Base-by-base conservation (phyloP, 2,888 invertebrate species). In the Cheilosia variabilis region DNA sequence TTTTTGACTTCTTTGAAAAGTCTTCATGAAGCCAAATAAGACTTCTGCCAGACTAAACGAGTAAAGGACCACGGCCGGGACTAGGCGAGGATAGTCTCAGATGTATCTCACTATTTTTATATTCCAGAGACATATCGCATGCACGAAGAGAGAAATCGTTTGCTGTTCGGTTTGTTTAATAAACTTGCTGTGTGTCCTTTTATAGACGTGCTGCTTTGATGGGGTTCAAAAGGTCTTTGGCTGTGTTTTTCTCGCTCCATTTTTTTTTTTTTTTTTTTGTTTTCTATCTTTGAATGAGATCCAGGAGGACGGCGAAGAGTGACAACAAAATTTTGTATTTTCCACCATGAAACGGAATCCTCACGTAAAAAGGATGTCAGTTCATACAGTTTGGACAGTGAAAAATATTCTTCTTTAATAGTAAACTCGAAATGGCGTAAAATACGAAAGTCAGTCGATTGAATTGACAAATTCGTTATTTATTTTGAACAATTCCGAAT, bases 131-230 rank as follows among this genome's bases (percentile, higher is more conserved):
- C 76, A 86, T 68, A 81, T 76, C 75, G 79, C 62, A 45, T 73
- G 86, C 65, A 52, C 19, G 24, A 47, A 24, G 43, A 65, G 55
- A 62, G 71, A 65, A 79, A 79, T 65, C 63, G 47, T 79, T 63
- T 83, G 52, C 79, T 65, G 34, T 68, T 81, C 31, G 72, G 76
- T 77, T 68, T 76, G 86, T 81, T 86, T 86, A 86, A 77, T 86
- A 86, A 81, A 81, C 81, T 81, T 45, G 72, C 65, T 86, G 55
- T 57, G 58, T 76, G 63, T 69, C 57, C 15, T 55, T 53, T 71
- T 58, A 57, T 58, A 58, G 47, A 86, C 86, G 81, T 77, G 81
- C 62, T 62, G 58, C 69, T 71, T 60, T 80, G 75, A 84, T 58
- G 41, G 69, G 60, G 47, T 65, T 79, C 52, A 60, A 80, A 60